These are phyloP conservation scores for Cosmorhoe ocellata DNA, from an alignment of 2,888 invertebrate genomes.

Conservation along the genomic window DNA sequence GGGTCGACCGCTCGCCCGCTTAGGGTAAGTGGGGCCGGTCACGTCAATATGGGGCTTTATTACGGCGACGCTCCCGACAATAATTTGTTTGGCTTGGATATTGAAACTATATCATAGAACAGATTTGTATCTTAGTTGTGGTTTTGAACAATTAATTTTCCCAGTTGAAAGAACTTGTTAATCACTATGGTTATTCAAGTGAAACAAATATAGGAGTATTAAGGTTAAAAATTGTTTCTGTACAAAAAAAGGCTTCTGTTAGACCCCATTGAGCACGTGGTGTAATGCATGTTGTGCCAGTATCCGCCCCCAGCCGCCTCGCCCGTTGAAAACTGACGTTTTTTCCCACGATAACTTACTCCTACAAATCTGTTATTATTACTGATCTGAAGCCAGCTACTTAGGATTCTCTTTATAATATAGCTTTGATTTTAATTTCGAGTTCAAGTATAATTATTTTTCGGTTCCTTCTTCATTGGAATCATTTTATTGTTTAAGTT, in stretches of 20 bases:
- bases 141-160: not conserved
- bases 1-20: slow-evolving; percentile 69
- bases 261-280: slow-evolving; percentile 62
- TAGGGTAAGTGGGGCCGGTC: slow-evolving; percentile 79
- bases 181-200: not conserved
- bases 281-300: slow-evolving; percentile 56
- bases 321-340: slow-evolving; percentile 63
- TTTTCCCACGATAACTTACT: slow-evolving; percentile 74
- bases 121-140: slow-evolving; percentile 21
- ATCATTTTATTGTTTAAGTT: slow-evolving; percentile 23
- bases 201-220: slow-evolving; percentile 17
- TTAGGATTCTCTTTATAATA: slow-evolving; percentile 24
- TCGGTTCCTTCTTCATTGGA: slow-evolving; percentile 2
- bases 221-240: slow-evolving; percentile 28
- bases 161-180: not conserved
- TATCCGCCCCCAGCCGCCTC: slow-evolving; percentile 67
- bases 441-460: slow-evolving; percentile 13
- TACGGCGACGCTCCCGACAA: slow-evolving; percentile 68
- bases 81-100: slow-evolving; percentile 68
- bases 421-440: slow-evolving; percentile 12
- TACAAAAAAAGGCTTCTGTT: slow-evolving; percentile 43
- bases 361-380: slow-evolving; percentile 60
- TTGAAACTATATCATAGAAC: slow-evolving; percentile 34
- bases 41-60: slow-evolving; percentile 79
- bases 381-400: slow-evolving; percentile 33